These are phyloP conservation scores for Volucella inflata DNA, from an alignment of 2,888 invertebrate species.

Conservation along the genomic window DNA sequence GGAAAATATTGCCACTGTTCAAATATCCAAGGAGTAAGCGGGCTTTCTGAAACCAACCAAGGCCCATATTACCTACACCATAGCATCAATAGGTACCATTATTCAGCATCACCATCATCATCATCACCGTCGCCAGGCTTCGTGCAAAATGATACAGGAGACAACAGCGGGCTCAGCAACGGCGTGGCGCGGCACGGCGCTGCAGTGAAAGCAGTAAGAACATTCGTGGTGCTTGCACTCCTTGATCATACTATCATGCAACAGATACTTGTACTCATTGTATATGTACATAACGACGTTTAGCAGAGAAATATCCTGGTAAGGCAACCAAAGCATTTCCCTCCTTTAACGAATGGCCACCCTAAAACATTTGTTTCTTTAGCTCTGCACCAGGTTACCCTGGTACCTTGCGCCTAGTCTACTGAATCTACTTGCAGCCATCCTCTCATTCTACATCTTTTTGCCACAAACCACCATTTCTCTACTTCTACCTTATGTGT, in stretches of 20 bases:
- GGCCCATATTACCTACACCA: conserved; percentile 64
- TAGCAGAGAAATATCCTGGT: conserved; percentile 57
- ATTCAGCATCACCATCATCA: conserved; percentile 73
- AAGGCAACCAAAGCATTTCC: conserved; percentile 67
- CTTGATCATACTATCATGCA: conserved; percentile 64
- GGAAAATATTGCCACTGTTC: conserved; percentile 72
- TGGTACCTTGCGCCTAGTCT: conserved; percentile 10
- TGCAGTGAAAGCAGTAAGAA: conserved; percentile 68
- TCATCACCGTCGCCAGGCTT: conserved; percentile 61
- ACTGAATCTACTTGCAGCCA: conserved; percentile 49
- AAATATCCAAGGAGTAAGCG: conserved; percentile 50
- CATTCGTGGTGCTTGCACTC: conserved; percentile 63
- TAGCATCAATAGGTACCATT: conserved; percentile 66
- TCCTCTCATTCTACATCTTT: conserved; percentile 9
- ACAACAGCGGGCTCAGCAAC: conserved; percentile 9
- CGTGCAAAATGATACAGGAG: conserved; percentile 37
- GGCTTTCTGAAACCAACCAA: conserved; percentile 33
- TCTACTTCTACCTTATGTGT: conserved; percentile 58
- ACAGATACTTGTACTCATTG: conserved; percentile 40
- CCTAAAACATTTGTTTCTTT: conserved; percentile 75
- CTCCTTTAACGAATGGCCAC: conserved; percentile 72
- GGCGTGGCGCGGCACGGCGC: conserved; percentile 23
- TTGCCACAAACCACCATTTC: conserved; percentile 19
- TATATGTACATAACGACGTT: conserved; percentile 49
- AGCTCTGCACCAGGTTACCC: conserved; percentile 50